phyloP scores from a whole-genome alignment of 2,888 invertebrate genomes.

The Agapostemon virescens region DNA sequence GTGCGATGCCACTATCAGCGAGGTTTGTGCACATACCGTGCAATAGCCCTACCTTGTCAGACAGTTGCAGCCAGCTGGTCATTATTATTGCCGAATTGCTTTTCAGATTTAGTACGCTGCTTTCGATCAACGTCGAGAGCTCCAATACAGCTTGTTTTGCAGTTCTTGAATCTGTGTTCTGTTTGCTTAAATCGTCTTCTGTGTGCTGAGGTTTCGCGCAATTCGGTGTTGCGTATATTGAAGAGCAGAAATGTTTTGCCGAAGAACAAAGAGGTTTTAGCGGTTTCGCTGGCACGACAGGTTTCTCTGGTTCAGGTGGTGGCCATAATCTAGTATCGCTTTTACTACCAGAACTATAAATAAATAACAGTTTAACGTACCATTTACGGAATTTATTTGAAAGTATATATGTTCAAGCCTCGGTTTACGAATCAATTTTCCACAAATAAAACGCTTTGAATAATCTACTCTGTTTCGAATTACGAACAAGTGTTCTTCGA shows the following conservation, averaged over 20 bases:
- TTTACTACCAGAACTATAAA: conserved; percentile 76
- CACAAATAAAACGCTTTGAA: too few relatives aligned
- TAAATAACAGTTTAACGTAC: conserved; percentile 1
- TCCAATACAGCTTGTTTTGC: conserved; percentile 83
- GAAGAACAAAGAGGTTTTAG: conserved; percentile 78
- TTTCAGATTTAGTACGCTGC: conserved; percentile 84
- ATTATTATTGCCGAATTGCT: conserved; percentile 82
- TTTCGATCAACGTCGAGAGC: conserved; percentile 85
- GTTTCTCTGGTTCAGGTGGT: conserved; percentile 83
- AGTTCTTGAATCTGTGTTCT: conserved; percentile 61
- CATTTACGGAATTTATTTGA: not conserved
- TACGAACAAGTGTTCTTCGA: too few relatives aligned
- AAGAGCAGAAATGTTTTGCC: conserved; percentile 81
- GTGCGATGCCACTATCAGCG: conserved; percentile 90
- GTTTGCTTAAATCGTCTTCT: conserved; percentile 57
- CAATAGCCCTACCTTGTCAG: conserved; percentile 90
- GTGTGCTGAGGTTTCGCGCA: conserved; percentile 66
- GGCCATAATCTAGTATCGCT: conserved; percentile 82
- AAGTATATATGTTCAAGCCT: too few relatives aligned
- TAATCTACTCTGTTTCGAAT: too few relatives aligned
- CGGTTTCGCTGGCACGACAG: conserved; percentile 82
- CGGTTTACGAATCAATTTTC: too few relatives aligned
- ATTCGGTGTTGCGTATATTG: conserved; percentile 91
- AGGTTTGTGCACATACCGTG: conserved; percentile 91
- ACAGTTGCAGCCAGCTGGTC: conserved; percentile 89